phyloP scores from a whole-genome alignment of 2,888 invertebrate genomes.

The Drosophila ezoana region DNA sequence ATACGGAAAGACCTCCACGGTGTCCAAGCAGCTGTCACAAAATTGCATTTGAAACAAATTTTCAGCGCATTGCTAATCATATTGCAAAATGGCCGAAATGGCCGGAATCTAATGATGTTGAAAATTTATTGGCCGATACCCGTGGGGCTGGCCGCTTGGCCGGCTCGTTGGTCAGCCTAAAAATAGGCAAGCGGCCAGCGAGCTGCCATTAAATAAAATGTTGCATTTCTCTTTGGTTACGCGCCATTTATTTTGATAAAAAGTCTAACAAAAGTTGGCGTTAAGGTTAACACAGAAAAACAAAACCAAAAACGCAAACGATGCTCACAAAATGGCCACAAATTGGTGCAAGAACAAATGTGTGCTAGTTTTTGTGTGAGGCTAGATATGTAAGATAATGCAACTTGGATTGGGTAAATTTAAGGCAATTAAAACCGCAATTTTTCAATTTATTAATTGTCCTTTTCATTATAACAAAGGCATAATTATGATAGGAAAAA shows the following conservation, averaged over 20 bases:
- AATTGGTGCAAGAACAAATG: not conserved
- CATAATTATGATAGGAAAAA: no score
- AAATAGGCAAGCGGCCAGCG: slow-evolving; percentile 51
- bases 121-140: slow-evolving; percentile 77
- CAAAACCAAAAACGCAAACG: slow-evolving; percentile 2
- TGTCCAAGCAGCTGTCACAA: slow-evolving; percentile 83
- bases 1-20: slow-evolving; percentile 84
- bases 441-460: no score
- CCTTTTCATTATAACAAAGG: no score
- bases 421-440: no score
- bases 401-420: no score
- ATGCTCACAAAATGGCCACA: slow-evolving; percentile 9
- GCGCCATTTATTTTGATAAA: slow-evolving; percentile 77
- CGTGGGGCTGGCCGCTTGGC: slow-evolving; percentile 61
- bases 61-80: slow-evolving; percentile 34
- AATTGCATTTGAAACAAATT: slow-evolving; percentile 38
- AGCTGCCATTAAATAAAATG: slow-evolving; percentile 55
- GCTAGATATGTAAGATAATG: no score
- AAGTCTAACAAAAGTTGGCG: slow-evolving; percentile 77
- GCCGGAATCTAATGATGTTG: slow-evolving; percentile 69
- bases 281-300: slow-evolving; percentile 57
- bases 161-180: slow-evolving; percentile 72
- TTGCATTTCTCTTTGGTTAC: slow-evolving; percentile 58
- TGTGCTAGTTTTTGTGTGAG: not conserved
- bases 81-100: slow-evolving; percentile 39